These are phyloP conservation scores for Illadopsis cleaveri DNA, from an alignment of 2,113 vertebrate species.

Conservation along the genomic window DNA sequence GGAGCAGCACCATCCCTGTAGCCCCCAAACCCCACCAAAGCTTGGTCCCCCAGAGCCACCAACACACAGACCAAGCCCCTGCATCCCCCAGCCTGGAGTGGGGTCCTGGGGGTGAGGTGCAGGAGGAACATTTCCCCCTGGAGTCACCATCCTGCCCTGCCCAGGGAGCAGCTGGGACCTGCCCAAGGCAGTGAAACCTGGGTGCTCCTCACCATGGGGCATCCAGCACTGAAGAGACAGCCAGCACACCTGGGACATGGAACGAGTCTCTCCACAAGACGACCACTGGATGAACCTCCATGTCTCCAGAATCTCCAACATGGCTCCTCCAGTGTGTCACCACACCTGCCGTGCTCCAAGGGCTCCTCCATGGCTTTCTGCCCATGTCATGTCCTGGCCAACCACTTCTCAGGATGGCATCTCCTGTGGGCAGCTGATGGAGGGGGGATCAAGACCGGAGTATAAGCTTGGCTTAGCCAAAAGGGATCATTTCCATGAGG, in stretches of 20 bases:
- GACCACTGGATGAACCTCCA: neutral
- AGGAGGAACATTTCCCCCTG: neutral
- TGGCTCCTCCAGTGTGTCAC: fast-evolving
- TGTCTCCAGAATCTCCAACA: neutral
- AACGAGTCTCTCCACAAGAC: neutral
- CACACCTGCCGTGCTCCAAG: neutral
- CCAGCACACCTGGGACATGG: neutral
- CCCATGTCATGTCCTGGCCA: neutral
- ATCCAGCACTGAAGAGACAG: neutral
- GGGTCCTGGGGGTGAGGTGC: fast-evolving
- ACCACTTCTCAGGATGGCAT: neutral
- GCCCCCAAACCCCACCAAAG: neutral
- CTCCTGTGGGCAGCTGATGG: neutral
- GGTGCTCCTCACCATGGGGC: neutral
- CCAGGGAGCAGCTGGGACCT: neutral
- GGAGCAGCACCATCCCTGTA: neutral
- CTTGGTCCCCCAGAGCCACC: neutral
- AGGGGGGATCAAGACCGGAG: fast-evolving
- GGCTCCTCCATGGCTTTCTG: neutral
- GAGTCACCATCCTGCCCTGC: neutral
- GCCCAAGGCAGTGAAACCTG: neutral
- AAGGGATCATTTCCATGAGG: neutral
- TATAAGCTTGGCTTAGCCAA: neutral
- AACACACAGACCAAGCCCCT: neutral
- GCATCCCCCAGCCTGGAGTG: fast-evolving